These are phyloP conservation scores for Ostrea denselamellosa DNA, from an alignment of 1,140 invertebrate genomes.

Conservation along the genomic window DNA sequence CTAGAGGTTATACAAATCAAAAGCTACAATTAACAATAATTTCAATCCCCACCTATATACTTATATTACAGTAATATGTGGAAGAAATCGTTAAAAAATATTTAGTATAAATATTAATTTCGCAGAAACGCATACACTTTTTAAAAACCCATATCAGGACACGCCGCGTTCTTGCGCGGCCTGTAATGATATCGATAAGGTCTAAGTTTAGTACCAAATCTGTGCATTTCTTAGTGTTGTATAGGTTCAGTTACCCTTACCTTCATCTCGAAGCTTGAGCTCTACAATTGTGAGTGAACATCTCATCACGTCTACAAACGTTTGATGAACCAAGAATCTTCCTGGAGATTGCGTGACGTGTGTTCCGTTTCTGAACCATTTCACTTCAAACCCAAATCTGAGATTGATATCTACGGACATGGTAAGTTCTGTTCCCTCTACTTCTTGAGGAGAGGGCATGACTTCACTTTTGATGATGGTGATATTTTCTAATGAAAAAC, in stretches of 20 bases:
- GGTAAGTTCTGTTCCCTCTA: background rate
- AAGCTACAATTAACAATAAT: too few relatives aligned
- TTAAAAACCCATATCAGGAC: too few relatives aligned
- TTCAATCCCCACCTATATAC: too few relatives aligned
- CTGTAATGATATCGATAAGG: too few relatives aligned
- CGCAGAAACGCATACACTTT: too few relatives aligned
- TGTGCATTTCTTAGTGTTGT: too few relatives aligned
- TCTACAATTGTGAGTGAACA: background rate
- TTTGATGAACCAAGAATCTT: background rate
- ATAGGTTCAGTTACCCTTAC: background rate
- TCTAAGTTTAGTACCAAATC: too few relatives aligned
- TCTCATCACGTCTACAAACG: background rate
- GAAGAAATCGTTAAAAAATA: too few relatives aligned
- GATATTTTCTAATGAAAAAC: background rate
- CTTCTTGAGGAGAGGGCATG: background rate
- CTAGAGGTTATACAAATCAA: too few relatives aligned
- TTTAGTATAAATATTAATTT: too few relatives aligned
- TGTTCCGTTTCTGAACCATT: background rate
- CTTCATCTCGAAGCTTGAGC: background rate
- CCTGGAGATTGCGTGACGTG: background rate
- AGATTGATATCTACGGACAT: conserved; percentile 1
- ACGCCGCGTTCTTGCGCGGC: too few relatives aligned
- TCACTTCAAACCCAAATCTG: background rate
- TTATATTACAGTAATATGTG: too few relatives aligned
- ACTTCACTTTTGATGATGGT: background rate